Conservation (phyloP, 2,888 invertebrate species). For the Antheraea assamensis region DNA sequence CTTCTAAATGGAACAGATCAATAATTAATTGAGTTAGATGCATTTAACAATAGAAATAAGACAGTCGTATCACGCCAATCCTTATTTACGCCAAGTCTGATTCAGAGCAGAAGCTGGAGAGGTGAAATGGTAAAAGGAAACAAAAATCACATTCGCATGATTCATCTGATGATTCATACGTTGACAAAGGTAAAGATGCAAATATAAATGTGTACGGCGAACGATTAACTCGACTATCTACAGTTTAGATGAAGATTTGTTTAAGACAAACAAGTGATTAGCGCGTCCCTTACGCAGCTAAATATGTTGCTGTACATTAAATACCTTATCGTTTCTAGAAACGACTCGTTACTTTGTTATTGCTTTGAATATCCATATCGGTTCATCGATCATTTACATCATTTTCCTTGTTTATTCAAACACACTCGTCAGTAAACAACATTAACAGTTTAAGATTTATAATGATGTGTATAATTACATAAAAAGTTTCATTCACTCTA, state of each 20-base stretch:
- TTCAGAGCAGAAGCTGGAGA: constrained; percentile 42
- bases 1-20: background rate
- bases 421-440: background rate
- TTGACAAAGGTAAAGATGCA: constrained; percentile 20
- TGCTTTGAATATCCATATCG: constrained; percentile 12
- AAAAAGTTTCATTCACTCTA: background rate
- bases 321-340: constrained; percentile 5
- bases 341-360: constrained; percentile 11
- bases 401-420: constrained; percentile 22
- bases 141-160: constrained; percentile 43
- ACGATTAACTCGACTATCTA: constrained; percentile 46
- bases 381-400: constrained; percentile 17
- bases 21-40: constrained; percentile 14
- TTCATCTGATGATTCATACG: constrained; percentile 44
- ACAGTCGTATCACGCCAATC: constrained; percentile 26
- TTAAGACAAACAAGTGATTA: constrained; percentile 64
- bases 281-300: constrained; percentile 22
- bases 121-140: constrained; percentile 47
- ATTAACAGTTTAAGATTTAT: background rate
- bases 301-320: constrained; percentile 7
- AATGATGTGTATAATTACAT: background rate
- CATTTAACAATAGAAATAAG: constrained; percentile 34
- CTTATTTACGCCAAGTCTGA: constrained; percentile 34
- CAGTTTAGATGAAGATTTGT: constrained; percentile 37
- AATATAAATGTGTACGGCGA: constrained; percentile 45